Evolutionary conservation across 2,113 vertebrate species (phyloP).

Genomic region (Calidris pugnax): DNA sequence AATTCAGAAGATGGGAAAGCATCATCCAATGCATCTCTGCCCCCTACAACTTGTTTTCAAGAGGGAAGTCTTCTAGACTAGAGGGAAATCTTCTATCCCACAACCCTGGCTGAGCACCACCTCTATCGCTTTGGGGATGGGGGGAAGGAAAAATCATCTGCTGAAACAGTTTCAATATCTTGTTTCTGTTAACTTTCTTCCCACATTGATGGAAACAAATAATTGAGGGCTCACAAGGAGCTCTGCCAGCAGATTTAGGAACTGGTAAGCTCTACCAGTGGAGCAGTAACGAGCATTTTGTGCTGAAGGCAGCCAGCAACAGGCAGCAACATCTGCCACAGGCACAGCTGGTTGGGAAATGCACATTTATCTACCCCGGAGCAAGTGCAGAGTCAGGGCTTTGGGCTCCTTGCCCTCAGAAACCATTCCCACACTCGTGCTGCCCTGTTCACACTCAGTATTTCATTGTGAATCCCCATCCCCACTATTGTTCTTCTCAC

Average conservation of each 20-base stretch:
- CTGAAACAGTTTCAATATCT: background rate
- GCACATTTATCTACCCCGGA: no score
- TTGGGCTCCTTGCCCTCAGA: background rate
- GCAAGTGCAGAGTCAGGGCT: background rate
- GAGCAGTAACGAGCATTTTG: background rate
- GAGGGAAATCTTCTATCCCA: no score
- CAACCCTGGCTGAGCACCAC: background rate
- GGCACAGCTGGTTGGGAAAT: background rate
- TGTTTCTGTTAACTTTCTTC: background rate
- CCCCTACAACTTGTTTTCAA: background rate
- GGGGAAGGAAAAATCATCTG: no score
- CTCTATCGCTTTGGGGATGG: fast-evolving
- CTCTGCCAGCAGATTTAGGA: background rate
- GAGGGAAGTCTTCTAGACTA: background rate
- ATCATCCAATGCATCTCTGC: background rate
- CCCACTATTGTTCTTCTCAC: background rate
- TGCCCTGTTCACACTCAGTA: background rate
- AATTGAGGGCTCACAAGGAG: background rate
- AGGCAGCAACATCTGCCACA: background rate
- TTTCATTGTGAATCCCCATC: background rate
- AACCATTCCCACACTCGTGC: background rate
- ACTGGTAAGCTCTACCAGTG: background rate
- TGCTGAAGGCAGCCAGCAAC: background rate
- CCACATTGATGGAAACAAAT: background rate
- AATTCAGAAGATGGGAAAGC: background rate